Evolutionary conservation across 2,113 vertebrate species (phyloP).

Genomic region (Lethenteron camtschaticum): DNA sequence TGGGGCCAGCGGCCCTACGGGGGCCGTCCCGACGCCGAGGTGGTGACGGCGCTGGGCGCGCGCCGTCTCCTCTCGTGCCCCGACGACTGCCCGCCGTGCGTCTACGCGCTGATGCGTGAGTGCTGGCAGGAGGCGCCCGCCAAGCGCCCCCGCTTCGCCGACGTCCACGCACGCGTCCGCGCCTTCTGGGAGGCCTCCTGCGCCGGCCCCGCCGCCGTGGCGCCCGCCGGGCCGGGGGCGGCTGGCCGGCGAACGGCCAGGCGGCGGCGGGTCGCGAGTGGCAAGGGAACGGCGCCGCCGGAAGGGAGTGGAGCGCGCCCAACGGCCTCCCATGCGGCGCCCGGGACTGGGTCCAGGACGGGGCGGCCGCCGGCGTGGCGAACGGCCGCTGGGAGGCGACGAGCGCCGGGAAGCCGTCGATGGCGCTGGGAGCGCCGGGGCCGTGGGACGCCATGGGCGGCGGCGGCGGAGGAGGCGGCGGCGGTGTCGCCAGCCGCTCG

Average conservation of each 20-base stretch:
- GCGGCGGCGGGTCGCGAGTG: background rate
- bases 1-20: constrained; percentile 90
- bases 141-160: constrained; percentile 63
- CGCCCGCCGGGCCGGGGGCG: background rate
- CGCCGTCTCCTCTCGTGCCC: constrained; percentile 76
- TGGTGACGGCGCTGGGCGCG: constrained; percentile 91
- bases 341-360: background rate
- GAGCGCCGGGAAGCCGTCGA: background rate
- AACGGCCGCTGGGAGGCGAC: background rate
- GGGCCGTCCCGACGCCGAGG: constrained; percentile 90
- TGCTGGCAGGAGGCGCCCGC: constrained; percentile 91
- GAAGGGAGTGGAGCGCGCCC: background rate
- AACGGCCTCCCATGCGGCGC: background rate
- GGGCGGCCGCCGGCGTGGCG: background rate
- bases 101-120: constrained; percentile 84
- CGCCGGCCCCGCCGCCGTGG: background rate
- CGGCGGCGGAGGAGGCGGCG: constrained; percentile 17
- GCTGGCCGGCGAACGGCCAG: background rate
- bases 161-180: constrained; percentile 38
- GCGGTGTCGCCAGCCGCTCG: constrained; percentile 35
- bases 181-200: background rate
- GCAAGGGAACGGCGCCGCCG: background rate
- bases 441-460: constrained; percentile 87
- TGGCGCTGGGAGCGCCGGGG: constrained; percentile 22
- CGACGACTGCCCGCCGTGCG: constrained; percentile 78